phyloP scores from a whole-genome alignment of 2,113 vertebrate genomes.

The Pollimyrus isidori region DNA sequence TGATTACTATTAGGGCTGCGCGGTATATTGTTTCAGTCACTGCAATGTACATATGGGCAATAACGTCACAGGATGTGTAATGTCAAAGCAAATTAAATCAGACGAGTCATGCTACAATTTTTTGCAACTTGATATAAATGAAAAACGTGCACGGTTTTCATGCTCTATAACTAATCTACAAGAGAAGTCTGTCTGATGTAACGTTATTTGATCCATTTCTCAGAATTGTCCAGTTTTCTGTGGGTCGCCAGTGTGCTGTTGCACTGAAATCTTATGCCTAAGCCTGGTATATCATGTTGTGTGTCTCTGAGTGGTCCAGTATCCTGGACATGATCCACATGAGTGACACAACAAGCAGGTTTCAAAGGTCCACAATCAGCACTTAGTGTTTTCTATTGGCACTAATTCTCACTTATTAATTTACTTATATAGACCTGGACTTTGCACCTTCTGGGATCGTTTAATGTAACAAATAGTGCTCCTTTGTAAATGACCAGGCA shows the following conservation, averaged over 20 bases:
- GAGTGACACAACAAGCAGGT: background rate
- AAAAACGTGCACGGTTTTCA: background rate
- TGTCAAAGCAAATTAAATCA: background rate
- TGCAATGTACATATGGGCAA: background rate
- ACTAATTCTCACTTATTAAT: background rate
- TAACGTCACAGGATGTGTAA: background rate
- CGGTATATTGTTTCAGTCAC: background rate
- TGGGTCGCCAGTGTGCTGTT: background rate
- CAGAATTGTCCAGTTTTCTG: background rate
- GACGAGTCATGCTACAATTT: background rate
- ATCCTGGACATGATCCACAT: background rate
- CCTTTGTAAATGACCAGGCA: background rate
- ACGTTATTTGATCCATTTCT: background rate
- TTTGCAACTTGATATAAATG: background rate
- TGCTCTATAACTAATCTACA: background rate
- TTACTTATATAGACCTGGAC: background rate
- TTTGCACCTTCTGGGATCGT: background rate
- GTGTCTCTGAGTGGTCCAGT: background rate
- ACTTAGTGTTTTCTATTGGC: background rate
- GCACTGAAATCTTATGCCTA: background rate
- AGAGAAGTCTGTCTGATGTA: background rate
- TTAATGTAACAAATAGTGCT: background rate
- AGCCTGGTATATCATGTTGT: background rate
- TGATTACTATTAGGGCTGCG: background rate
- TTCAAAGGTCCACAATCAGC: background rate